Conservation (phyloP, 1,140 invertebrate species). For the Gryon sp. region DNA sequence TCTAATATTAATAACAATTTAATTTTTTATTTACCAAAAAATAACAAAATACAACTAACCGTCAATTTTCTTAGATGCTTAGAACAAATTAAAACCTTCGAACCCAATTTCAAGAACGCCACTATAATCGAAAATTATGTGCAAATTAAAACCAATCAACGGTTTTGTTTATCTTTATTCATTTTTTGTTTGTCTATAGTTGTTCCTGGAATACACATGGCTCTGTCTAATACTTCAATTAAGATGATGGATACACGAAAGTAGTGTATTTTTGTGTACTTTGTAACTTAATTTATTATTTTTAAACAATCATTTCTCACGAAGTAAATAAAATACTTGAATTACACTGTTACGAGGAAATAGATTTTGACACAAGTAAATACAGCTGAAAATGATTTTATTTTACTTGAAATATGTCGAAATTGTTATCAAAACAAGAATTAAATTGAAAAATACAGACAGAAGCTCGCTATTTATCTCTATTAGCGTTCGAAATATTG, state of each 20-base stretch:
- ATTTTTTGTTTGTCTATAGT: slow-evolving; percentile 1
- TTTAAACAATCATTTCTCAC: too few species aligned
- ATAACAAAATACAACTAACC: too few species aligned
- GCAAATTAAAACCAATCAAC: too few species aligned
- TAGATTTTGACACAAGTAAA: too few species aligned
- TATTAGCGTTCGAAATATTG: slow-evolving; percentile 24
- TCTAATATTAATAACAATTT: slow-evolving; percentile 9
- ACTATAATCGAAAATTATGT: background rate
- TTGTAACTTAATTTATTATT: too few species aligned
- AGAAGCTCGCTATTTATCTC: slow-evolving; percentile 19
- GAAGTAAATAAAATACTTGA: too few species aligned
- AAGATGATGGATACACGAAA: background rate
- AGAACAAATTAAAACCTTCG: too few species aligned
- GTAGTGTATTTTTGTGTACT: background rate
- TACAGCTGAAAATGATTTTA: background rate
- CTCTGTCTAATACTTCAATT: slow-evolving; percentile 1
- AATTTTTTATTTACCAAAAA: too few species aligned
- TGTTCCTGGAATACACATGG: slow-evolving; percentile 2
- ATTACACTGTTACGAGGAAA: too few species aligned
- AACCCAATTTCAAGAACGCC: background rate
- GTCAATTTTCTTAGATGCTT: background rate
- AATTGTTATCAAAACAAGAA: background rate
- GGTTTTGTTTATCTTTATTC: too few species aligned
- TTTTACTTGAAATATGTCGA: too few species aligned
- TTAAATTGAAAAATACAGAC: background rate